Evolutionary conservation across 2,797 vertebrate genomes (phyloP), one percentile per base, ranked within the genome.

Genomic region (Hylomyscus alleni): DNA sequence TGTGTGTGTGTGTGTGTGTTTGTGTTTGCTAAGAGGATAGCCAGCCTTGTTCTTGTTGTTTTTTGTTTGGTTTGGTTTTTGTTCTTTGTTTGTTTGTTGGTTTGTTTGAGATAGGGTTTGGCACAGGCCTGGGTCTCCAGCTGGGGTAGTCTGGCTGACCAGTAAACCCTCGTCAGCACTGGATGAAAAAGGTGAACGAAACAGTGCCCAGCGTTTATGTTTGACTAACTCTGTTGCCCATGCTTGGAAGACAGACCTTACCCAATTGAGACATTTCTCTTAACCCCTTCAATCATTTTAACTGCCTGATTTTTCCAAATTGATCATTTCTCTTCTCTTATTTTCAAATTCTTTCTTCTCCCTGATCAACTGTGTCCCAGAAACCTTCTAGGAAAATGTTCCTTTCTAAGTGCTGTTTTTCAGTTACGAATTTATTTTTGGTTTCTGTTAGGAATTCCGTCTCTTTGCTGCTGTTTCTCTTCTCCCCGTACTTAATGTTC

Each of bases 281-380:
- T 7, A 54, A 6, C 22, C 6, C 65, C 31, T 52, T 26, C 62
- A 9, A 26, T 69, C 6, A 6, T 34, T 69, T 40, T 40, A 34
- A 40, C 20, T 73, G 69, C 40, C 34, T 62, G 7, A 6, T 72
- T 56, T 47, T 58, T 76, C 65, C 54, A 31, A 65, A n/a, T 67
- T 7, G 6, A 50, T n/a, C 44, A 50, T 31, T n/a, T 50, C 29
- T 83, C 7, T 10, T 40, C 22, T 20, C 26, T 29, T 12, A 8
- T 67, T 67, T 85, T 67, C 40, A 85, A 85, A 50, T 67, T 85
- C 29, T 65, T 65, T 47, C 89, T 80, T 95, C 76, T 75, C n/a
- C 44, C 56, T 81, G 77, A 26, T 76, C 47, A 31, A 56, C 44
- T 50, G 37, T 58, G 19, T 67, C 22, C 58, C 60, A 37, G 22